Evolutionary conservation across 2,888 invertebrate species (phyloP).

Genomic region (Apodemia mormo): DNA sequence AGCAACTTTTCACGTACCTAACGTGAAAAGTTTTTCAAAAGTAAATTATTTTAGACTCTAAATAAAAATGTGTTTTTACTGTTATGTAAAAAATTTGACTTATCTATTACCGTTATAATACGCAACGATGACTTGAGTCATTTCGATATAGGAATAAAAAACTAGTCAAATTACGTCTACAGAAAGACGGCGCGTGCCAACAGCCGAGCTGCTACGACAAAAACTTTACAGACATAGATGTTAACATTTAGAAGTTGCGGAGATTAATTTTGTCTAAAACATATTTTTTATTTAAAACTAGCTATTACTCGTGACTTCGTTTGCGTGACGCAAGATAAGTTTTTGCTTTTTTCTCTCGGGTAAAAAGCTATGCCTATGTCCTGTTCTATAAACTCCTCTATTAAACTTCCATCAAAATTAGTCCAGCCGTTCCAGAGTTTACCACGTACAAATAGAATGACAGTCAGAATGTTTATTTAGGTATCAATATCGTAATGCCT

Average conservation of each 20-base stretch:
- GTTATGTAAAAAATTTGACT: slow-evolving; percentile 27
- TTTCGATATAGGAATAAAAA: slow-evolving; percentile 57
- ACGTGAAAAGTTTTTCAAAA: neutral
- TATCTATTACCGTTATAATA: slow-evolving; percentile 39
- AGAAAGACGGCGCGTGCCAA: slow-evolving; percentile 76
- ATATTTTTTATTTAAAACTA: neutral
- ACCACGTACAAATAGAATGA: neutral
- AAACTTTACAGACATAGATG: slow-evolving; percentile 68
- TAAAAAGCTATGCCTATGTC: too few relatives aligned
- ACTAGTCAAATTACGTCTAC: slow-evolving; percentile 68
- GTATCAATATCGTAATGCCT: too few relatives aligned
- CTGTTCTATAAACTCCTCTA: too few relatives aligned
- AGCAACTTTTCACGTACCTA: neutral
- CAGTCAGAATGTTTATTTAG: too few relatives aligned
- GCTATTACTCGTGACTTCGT: too few relatives aligned
- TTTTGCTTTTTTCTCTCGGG: too few relatives aligned
- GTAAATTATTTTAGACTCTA: neutral
- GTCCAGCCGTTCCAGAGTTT: neutral
- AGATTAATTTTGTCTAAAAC: slow-evolving; percentile 37
- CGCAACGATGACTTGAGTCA: slow-evolving; percentile 39
- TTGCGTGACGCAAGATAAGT: too few relatives aligned
- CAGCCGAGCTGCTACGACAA: slow-evolving; percentile 51
- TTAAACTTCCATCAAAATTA: too few relatives aligned
- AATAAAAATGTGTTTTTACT: slow-evolving; percentile 17
- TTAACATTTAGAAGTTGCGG: slow-evolving; percentile 62